Evolutionary conservation across 2,888 invertebrate genomes (phyloP).

Genomic region (Netelia fuscicornis): DNA sequence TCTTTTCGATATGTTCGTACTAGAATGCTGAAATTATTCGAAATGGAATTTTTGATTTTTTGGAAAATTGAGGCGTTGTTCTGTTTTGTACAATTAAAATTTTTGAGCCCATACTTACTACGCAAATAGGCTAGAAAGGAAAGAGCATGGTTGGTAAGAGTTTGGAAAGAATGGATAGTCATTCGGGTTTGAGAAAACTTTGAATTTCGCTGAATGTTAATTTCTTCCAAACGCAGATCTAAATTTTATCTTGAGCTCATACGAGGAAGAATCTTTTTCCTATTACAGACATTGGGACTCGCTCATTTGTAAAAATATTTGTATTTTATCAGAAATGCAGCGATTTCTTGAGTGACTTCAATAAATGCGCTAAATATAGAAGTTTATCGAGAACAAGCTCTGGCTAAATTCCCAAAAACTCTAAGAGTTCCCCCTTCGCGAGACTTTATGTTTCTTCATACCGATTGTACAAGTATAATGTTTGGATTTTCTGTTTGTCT

Average conservation of each 20-base stretch:
- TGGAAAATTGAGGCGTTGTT: neutral
- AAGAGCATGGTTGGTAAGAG: no score
- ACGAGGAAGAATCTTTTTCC: no score
- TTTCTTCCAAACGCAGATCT: no score
- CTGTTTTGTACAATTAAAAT: neutral
- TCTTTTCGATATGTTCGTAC: neutral
- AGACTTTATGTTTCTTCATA: neutral
- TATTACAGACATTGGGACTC: neutral
- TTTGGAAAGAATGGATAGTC: no score
- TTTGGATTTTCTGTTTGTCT: neutral
- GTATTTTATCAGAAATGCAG: neutral
- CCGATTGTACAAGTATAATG: neutral
- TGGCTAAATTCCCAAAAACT: constrained; percentile 33
- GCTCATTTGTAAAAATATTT: neutral
- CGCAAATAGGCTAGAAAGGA: no score
- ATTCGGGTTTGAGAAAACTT: no score
- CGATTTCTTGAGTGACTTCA: neutral
- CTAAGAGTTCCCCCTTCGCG: constrained; percentile 10
- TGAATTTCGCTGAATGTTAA: no score
- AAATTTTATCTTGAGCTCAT: no score
- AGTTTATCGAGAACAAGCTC: constrained; percentile 25
- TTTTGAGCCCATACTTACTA: neutral
- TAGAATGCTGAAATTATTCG: no score
- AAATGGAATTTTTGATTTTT: neutral
- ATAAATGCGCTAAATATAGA: constrained; percentile 32